phyloP scores from a whole-genome alignment of 2,888 invertebrate genomes.

The Drosophila macrospina region DNA sequence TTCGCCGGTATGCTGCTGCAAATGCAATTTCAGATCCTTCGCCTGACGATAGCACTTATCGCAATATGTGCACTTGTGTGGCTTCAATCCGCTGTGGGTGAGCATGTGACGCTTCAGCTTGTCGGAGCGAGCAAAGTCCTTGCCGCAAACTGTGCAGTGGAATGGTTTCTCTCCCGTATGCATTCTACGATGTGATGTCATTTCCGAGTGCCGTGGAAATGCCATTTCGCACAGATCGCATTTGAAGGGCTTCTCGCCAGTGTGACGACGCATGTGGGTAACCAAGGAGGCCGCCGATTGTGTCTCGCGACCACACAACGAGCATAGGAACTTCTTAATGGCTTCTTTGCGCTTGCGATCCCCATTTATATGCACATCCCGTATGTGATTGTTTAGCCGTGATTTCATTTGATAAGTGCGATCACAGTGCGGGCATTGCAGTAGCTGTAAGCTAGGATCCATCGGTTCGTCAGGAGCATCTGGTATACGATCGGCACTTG shows the following conservation, averaged over 20 bases:
- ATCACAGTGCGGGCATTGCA: conserved; percentile 87
- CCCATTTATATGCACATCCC: conserved; percentile 70
- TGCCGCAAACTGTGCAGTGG: conserved; percentile 88
- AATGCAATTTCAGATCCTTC: conserved; percentile 89
- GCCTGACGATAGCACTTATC: conserved; percentile 88
- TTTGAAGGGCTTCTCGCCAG: conserved; percentile 87
- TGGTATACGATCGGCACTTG: conserved; percentile 14
- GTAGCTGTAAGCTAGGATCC: conserved; percentile 38
- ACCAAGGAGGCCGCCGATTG: conserved; percentile 88
- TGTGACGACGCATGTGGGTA: conserved; percentile 89
- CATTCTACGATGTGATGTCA: conserved; percentile 88
- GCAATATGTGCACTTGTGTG: conserved; percentile 87
- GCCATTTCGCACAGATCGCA: conserved; percentile 86
- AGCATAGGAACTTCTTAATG: conserved; percentile 87
- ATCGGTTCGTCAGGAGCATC: conserved; percentile 8
- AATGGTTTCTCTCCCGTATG: conserved; percentile 89
- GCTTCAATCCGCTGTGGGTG: conserved; percentile 86
- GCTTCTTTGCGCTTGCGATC: conserved; percentile 73
- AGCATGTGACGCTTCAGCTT: conserved; percentile 87
- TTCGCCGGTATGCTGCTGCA: conserved; percentile 89
- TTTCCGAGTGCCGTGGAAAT: conserved; percentile 87
- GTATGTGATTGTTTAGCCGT: conserved; percentile 72
- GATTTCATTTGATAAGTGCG: conserved; percentile 82
- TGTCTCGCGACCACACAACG: conserved; percentile 88
- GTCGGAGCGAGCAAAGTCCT: conserved; percentile 86